These are phyloP conservation scores for Sardina pilchardus DNA, from an alignment of 2,113 vertebrate genomes.

Conservation along the genomic window DNA sequence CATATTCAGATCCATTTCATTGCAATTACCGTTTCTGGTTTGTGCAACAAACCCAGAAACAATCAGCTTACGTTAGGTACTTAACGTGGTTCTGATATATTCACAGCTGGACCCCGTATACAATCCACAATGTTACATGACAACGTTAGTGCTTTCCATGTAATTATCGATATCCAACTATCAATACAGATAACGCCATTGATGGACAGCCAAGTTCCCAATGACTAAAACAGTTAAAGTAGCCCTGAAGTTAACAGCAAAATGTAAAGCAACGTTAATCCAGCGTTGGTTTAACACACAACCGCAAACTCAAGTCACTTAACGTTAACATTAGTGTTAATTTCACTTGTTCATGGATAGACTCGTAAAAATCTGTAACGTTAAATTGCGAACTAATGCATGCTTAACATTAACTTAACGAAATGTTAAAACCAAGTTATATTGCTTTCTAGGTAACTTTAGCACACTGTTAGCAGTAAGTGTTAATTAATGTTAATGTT, in stretches of 20 bases:
- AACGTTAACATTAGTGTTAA: too few relatives aligned
- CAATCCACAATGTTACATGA: background rate
- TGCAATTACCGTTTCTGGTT: background rate
- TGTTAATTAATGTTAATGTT: background rate
- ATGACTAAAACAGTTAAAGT: too few relatives aligned
- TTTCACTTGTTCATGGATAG: too few relatives aligned
- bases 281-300: too few relatives aligned
- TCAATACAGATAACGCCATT: too few relatives aligned
- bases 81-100: background rate
- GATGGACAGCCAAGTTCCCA: too few relatives aligned
- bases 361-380: too few relatives aligned
- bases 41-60: background rate
- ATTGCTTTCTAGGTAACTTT: background rate
- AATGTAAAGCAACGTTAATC: too few relatives aligned
- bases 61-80: background rate
- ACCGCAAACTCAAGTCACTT: too few relatives aligned
- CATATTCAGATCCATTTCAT: constrained; percentile 14
- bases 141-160: background rate
- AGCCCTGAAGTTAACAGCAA: too few relatives aligned
- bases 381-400: too few relatives aligned
- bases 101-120: background rate
- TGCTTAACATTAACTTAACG: too few relatives aligned
- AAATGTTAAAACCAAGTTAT: background rate
- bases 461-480: background rate
- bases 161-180: background rate